Percentiles rank a stretch among this genome's conserved stretches.
Evolutionary conservation across 1,140 invertebrate species (phyloP).

Genomic region (Caenorhabditis briggsae): DNA sequence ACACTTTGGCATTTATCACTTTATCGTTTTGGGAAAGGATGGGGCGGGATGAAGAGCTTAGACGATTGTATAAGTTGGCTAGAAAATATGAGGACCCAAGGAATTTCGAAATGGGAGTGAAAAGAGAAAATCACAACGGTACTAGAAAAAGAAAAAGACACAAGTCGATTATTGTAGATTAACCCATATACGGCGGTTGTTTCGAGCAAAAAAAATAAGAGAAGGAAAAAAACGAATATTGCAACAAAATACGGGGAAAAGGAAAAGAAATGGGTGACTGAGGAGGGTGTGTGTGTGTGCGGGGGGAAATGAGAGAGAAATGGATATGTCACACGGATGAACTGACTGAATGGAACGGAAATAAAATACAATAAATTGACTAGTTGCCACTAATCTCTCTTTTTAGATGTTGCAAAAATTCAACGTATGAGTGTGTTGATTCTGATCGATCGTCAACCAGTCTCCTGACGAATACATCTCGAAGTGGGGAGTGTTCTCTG

Average conservation of each 20-base stretch:
- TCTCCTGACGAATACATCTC: slow-evolving; percentile 87
- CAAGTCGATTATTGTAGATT: not conserved
- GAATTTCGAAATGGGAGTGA: not conserved
- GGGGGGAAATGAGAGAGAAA: not conserved
- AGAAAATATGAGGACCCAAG: not conserved
- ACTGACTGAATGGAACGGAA: not conserved
- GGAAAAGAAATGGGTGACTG: slow-evolving; percentile 36
- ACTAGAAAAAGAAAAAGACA: not conserved
- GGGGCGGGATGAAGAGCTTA: not conserved
- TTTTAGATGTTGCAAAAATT: slow-evolving; percentile 93
- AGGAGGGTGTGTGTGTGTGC: not conserved
- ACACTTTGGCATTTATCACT: slow-evolving; percentile 36
- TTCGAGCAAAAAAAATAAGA: slow-evolving; percentile 24
- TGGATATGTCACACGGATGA: slow-evolving; percentile 54
- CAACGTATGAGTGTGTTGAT: slow-evolving; percentile 93
- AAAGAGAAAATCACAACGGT: slow-evolving; percentile 10
- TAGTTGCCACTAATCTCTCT: slow-evolving; percentile 69
- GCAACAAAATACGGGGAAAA: not conserved
- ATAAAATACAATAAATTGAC: not conserved
- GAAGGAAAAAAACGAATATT: not conserved
- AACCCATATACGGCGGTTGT: slow-evolving; percentile 27
- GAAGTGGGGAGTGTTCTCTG: slow-evolving; percentile 89
- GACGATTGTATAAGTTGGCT: not conserved
- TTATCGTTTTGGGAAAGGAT: slow-evolving; percentile 1
- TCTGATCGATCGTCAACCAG: slow-evolving; percentile 94